Base-by-base conservation (phyloP, 2,888 invertebrate genomes). In the Brenthis hecate region DNA sequence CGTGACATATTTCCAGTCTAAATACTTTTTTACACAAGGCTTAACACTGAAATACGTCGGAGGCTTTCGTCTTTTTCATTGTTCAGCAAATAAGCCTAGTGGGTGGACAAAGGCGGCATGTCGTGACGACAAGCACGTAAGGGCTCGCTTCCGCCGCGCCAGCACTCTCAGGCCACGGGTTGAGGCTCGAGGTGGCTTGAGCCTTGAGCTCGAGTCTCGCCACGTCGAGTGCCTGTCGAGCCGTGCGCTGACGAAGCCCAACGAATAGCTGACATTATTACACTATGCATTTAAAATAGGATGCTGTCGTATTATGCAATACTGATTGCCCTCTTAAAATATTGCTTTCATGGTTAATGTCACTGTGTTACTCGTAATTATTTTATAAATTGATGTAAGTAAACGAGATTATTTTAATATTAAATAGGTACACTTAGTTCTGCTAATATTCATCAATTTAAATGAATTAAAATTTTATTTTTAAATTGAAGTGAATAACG, bases 11-110 rank as follows among this genome's bases (percentile, higher is more conserved):
- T 83, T 80, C 19, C 69, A 77, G 78, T 82, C 82, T 83, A 84
- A 84, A 84, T 83, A 82, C 79, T 75, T 80, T 80, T 79, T 78
- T 81, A 75, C 77, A 74, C 74, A 76, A 76, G 78, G 76, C 80
- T 83, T 84, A 77, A 78, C 81, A 80, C 81, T 81, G 83, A 86
- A 88, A 87, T 87, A 83, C 81, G 85, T 83, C 74, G 81, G 82
- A 83, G 81, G 82, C 85, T 88, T 89, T 89, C 86, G 87, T 87
- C 85, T 90, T 91, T 90, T 89, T 85, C 90, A 89, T 91, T 91
- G 92, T 91, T 92, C 92, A 92, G 91, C 91, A 91, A 92, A 91
- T 91, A 91, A 92, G 91, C 88, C 89, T 91, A 91, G 92, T 91
- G 91, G 89, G 84, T 86, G 89, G 90, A 92, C 92, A 92, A 92